Evolutionary conservation across 92 coral and sea anemone species (phyloP).

Genomic region (Bergia puertoricense): DNA sequence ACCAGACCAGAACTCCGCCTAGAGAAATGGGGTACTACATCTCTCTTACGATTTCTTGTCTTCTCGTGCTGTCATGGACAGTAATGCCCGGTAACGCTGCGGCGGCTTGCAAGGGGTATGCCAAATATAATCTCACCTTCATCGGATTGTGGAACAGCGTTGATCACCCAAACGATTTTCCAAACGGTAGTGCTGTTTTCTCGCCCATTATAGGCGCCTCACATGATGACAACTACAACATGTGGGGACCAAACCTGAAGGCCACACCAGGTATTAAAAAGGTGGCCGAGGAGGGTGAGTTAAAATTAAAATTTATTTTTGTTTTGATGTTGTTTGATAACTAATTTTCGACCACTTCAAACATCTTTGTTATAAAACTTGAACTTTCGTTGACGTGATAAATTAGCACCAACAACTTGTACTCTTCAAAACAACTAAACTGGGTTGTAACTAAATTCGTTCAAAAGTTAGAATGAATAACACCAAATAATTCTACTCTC

Average conservation of each 20-base stretch:
- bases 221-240: conserved; percentile 53
- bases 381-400: too few species aligned
- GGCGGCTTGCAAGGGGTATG: conserved; percentile 59
- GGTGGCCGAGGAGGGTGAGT: conserved; percentile 68
- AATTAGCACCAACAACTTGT: not conserved
- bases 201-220: conserved; percentile 66
- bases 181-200: conserved; percentile 41
- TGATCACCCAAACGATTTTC: conserved; percentile 51
- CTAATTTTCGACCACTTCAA: too few species aligned
- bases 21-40: conserved; percentile 9
- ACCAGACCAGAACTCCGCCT: not conserved
- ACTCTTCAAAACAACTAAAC: not conserved
- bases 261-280: conserved; percentile 62
- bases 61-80: conserved; percentile 19
- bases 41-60: not conserved
- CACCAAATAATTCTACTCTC: not conserved
- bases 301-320: not conserved
- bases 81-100: conserved; percentile 31
- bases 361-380: not conserved
- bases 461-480: too few species aligned
- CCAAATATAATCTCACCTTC: conserved; percentile 49
- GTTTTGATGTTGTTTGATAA: too few species aligned
- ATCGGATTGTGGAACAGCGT: conserved; percentile 52
- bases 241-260: conserved; percentile 59
- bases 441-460: not conserved